These are phyloP conservation scores for Notothenia rossii DNA, from an alignment of 2,113 vertebrate genomes.

Conservation along the genomic window DNA sequence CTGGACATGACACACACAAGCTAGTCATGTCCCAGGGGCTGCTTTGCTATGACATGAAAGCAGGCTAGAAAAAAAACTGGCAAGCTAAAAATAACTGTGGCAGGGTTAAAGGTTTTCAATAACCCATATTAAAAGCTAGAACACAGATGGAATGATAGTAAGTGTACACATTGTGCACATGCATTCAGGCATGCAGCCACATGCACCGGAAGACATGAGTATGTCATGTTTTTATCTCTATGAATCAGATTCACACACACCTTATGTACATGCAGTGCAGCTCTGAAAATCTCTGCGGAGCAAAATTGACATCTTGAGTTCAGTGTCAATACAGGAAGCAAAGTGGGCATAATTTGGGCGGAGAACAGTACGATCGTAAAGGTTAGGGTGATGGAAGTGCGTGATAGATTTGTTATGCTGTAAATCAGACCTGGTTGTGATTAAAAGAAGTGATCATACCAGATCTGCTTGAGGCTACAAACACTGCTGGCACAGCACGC, in stretches of 20 bases:
- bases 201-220: neutral
- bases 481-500: neutral
- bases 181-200: neutral
- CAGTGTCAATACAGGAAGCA: neutral
- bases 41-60: conserved; percentile 60
- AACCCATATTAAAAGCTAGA: conserved; percentile 23
- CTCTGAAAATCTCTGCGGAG: neutral
- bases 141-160: conserved; percentile 2
- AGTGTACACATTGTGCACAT: neutral
- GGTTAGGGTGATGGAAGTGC: neutral
- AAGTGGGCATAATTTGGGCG: neutral
- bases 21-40: conserved; percentile 17
- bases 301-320: neutral
- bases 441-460: neutral
- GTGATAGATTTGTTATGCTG: no score
- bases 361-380: neutral
- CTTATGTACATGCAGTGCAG: neutral
- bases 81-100: conserved; percentile 60
- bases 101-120: conserved; percentile 18
- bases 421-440: neutral
- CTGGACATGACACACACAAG: conserved; percentile 21
- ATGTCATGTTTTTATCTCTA: no score
- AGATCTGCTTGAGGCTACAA: no score
- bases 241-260: conserved; percentile 1
- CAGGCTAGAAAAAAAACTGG: conserved; percentile 42